Percentiles rank a stretch among this genome's conserved stretches.
phyloP scores from a whole-genome alignment of 2,113 vertebrate genomes.

The Azemiops feae region DNA sequence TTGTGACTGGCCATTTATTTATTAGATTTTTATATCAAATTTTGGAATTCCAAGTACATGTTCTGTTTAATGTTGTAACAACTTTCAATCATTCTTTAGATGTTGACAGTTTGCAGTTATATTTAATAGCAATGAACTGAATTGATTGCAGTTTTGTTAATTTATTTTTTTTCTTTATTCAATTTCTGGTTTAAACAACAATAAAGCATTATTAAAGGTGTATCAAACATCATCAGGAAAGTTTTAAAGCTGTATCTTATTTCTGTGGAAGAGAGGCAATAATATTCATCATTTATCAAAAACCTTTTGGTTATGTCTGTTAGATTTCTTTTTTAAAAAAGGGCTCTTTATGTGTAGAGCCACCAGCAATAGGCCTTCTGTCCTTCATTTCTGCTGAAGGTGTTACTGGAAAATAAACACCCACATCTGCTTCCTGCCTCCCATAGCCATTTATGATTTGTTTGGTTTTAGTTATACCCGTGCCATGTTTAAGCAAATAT shows the following conservation, averaged over 20 bases:
- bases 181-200: background rate
- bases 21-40: background rate
- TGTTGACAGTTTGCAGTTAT: background rate
- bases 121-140: background rate
- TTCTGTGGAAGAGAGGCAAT: background rate
- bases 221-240: background rate
- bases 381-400: background rate
- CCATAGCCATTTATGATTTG: background rate
- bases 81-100: background rate
- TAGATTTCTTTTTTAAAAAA: background rate
- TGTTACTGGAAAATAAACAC: background rate
- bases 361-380: background rate
- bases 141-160: background rate
- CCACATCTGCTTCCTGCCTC: background rate
- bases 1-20: background rate
- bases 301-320: background rate
- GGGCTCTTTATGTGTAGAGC: background rate
- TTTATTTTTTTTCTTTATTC: background rate
- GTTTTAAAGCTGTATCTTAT: background rate
- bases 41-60: background rate
- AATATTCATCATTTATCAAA: background rate
- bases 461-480: background rate
- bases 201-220: background rate
- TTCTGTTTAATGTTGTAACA: background rate
- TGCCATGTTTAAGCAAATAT: background rate